A percentile compares a stretch with the other conserved stretches of the same genome.
phyloP scores from a whole-genome alignment of 2,888 invertebrate genomes.

The Oscheius sp. region DNA sequence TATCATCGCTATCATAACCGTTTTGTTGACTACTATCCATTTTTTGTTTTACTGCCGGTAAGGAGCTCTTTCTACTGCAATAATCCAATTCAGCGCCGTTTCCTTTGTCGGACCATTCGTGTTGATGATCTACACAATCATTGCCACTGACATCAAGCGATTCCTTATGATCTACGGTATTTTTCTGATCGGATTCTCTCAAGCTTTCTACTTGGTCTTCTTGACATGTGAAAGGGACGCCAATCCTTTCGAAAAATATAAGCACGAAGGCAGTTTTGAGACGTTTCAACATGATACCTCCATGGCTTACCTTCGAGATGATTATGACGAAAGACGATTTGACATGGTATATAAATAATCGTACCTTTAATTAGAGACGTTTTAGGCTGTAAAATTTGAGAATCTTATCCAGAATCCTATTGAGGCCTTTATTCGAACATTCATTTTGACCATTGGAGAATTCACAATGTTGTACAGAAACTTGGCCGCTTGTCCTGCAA shows the following conservation, averaged over 20 bases:
- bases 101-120: slow-evolving; percentile 93
- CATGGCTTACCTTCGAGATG: background rate
- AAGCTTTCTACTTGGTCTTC: slow-evolving; percentile 89
- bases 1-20: slow-evolving; percentile 52
- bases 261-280: background rate
- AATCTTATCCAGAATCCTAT: slow-evolving; percentile 53
- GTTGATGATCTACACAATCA: slow-evolving; percentile 98
- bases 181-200: slow-evolving; percentile 96
- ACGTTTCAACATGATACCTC: background rate
- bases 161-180: slow-evolving; percentile 96
- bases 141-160: slow-evolving; percentile 77
- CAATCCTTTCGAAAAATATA: slow-evolving; percentile 39
- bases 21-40: slow-evolving; percentile 54
- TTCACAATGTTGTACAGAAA: slow-evolving; percentile 60
- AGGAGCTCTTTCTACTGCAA: background rate
- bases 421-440: slow-evolving; percentile 84
- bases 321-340: slow-evolving; percentile 14
- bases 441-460: slow-evolving; percentile 91
- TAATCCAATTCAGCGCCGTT: slow-evolving; percentile 47
- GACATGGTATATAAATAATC: slow-evolving; percentile 5
- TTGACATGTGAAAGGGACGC: slow-evolving; percentile 78
- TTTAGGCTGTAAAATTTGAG: slow-evolving; percentile 39
- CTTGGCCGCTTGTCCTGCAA: slow-evolving; percentile 56
- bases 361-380: background rate
- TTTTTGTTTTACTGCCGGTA: slow-evolving; percentile 58